Conservation (phyloP, 2,797 vertebrate species). For the Chelon labrosus region DNA sequence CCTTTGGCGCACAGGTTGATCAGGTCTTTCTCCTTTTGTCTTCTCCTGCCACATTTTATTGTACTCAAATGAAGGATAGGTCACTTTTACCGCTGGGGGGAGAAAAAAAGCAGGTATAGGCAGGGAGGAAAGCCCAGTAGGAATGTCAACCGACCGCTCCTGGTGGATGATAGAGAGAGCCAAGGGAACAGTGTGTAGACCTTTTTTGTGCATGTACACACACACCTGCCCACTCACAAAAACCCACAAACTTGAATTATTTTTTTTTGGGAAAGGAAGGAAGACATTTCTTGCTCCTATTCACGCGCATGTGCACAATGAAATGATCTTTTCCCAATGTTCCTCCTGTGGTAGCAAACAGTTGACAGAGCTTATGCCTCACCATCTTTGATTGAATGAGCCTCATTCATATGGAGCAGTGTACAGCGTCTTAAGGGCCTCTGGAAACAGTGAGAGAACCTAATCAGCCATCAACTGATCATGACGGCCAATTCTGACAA, state of each 20-base stretch:
- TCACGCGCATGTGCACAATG: neutral
- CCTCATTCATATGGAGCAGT: constrained; percentile 26
- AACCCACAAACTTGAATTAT: neutral
- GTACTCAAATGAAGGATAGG: constrained; percentile 33
- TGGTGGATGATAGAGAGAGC: constrained; percentile 24
- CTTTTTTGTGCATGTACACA: constrained; percentile 4
- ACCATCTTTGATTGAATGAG: constrained; percentile 47
- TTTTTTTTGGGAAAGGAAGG: constrained; percentile 14
- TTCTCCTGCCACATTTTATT: constrained; percentile 60
- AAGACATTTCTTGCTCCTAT: constrained; percentile 4
- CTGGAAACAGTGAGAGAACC: constrained; percentile 22
- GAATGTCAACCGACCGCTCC: constrained; percentile 18
- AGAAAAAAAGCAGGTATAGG: neutral
- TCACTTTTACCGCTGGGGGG: constrained; percentile 42
- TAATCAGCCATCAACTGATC: constrained; percentile 40
- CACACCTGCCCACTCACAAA: constrained; percentile 14
- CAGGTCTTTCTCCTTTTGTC: neutral
- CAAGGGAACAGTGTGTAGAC: constrained; percentile 25
- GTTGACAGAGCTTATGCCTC: constrained; percentile 37
- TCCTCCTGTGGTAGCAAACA: constrained; percentile 26
- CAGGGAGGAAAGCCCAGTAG: constrained; percentile 10
- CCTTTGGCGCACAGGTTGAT: constrained; percentile 26
- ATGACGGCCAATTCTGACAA: neutral
- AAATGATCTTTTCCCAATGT: constrained; percentile 17
- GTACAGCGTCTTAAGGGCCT: constrained; percentile 23